These are phyloP conservation scores for Pseudanteris insignis DNA, from an alignment of 2,888 invertebrate genomes.

Conservation along the genomic window DNA sequence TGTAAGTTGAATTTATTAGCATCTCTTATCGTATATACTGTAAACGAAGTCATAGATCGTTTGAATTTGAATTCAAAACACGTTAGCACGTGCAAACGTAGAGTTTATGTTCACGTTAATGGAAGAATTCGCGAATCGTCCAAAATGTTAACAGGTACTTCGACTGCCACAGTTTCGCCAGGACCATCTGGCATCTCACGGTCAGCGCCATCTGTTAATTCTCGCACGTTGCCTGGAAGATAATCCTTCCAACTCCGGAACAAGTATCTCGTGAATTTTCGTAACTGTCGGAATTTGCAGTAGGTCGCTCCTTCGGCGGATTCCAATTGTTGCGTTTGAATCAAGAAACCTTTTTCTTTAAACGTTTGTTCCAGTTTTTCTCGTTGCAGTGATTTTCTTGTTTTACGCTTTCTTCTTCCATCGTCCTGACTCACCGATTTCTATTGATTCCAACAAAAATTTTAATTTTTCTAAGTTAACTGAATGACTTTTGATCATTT, in stretches of 20 bases:
- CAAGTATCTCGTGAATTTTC: conserved; percentile 90
- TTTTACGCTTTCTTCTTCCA: conserved; percentile 75
- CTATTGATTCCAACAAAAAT: conserved; percentile 26
- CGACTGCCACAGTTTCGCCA: conserved; percentile 47
- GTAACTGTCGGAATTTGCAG: conserved; percentile 89
- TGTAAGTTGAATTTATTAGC: no score
- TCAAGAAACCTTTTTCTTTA: conserved; percentile 90
- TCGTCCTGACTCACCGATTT: conserved; percentile 53
- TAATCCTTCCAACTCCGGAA: conserved; percentile 95
- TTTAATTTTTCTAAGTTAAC: no score
- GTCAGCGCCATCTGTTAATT: conserved; percentile 52
- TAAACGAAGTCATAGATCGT: background rate
- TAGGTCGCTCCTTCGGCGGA: conserved; percentile 94
- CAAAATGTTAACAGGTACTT: conserved; percentile 50
- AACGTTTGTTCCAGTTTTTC: conserved; percentile 92
- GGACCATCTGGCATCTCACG: conserved; percentile 50
- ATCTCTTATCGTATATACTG: no score
- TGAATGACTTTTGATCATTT: no score
- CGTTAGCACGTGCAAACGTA: conserved; percentile 24
- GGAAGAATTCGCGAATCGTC: conserved; percentile 58
- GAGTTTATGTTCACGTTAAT: conserved; percentile 47
- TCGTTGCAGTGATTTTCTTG: conserved; percentile 82
- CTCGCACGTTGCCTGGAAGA: conserved; percentile 78
- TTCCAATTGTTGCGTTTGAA: conserved; percentile 91
- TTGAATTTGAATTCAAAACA: conserved; percentile 15